These are phyloP conservation scores for Crotalus adamanteus DNA, from an alignment of 2,797 vertebrate genomes.

Conservation along the genomic window DNA sequence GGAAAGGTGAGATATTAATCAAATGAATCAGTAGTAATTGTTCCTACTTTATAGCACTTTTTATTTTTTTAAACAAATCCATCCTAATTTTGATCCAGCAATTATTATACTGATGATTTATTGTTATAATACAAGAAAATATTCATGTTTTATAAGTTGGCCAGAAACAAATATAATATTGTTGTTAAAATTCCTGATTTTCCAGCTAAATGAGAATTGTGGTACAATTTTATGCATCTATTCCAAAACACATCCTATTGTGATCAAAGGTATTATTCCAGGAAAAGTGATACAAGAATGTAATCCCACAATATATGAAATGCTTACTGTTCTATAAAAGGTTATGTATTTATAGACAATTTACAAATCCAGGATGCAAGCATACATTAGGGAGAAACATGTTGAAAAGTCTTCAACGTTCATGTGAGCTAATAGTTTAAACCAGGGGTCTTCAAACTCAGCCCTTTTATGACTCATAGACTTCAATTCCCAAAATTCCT, in stretches of 20 bases:
- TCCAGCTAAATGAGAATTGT: not conserved
- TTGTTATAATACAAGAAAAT: not conserved
- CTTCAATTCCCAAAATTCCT: no score
- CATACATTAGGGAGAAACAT: conserved; percentile 20
- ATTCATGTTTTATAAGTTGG: not conserved
- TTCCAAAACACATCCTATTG: not conserved
- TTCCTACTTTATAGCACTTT: not conserved
- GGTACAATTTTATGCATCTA: not conserved
- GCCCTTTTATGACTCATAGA: no score
- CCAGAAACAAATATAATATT: not conserved
- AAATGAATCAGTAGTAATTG: not conserved
- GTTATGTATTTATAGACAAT: conserved; percentile 5
- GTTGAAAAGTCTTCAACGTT: not conserved
- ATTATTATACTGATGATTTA: not conserved
- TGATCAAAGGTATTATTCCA: not conserved
- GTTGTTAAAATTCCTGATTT: not conserved
- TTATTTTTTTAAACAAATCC: conserved; percentile 2
- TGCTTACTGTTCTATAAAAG: not conserved
- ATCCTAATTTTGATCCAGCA: not conserved
- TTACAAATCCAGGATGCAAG: conserved; percentile 25
- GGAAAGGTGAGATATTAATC: not conserved
- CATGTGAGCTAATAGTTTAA: not conserved
- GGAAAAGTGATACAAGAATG: not conserved
- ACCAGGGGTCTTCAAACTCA: no score
- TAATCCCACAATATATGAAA: not conserved